A percentile compares a stretch with the other conserved stretches of the same genome.
phyloP scores from a whole-genome alignment of 2,113 vertebrate species.

The Scytalopus superciliaris region DNA sequence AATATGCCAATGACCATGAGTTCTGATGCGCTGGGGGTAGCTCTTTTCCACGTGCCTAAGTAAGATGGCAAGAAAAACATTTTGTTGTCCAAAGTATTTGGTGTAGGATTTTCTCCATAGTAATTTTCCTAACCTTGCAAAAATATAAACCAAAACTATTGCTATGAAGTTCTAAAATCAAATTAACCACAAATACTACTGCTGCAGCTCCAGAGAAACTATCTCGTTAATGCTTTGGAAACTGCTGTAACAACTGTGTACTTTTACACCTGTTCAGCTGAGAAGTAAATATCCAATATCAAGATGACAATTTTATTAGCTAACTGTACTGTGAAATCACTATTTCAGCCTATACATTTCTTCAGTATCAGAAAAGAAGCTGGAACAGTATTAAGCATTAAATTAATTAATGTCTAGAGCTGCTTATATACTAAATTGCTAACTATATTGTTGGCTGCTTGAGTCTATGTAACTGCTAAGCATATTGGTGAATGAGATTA shows the following conservation, averaged over 20 bases:
- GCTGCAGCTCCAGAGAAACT: background rate
- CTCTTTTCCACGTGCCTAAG: background rate
- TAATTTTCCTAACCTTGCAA: background rate
- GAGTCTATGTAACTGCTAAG: background rate
- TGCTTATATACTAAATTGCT: background rate
- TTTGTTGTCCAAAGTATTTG: background rate
- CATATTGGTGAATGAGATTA: conserved; percentile 4
- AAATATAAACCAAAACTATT: background rate
- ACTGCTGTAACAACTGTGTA: background rate
- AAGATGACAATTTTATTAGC: background rate
- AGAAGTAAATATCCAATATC: background rate
- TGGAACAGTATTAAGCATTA: background rate
- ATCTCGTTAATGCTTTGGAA: background rate
- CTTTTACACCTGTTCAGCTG: background rate
- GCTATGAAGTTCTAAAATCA: background rate
- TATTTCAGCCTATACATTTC: background rate
- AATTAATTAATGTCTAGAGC: background rate
- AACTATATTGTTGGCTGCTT: background rate
- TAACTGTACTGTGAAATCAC: background rate
- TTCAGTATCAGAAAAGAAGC: background rate
- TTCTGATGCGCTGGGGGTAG: background rate
- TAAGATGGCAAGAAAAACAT: background rate
- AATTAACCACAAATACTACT: background rate
- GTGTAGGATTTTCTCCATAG: background rate
- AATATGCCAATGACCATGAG: background rate